A percentile compares a stretch with the other conserved stretches of the same genome.
Evolutionary conservation across 2,797 vertebrate genomes (phyloP).

Genomic region (Melanitta fusca): DNA sequence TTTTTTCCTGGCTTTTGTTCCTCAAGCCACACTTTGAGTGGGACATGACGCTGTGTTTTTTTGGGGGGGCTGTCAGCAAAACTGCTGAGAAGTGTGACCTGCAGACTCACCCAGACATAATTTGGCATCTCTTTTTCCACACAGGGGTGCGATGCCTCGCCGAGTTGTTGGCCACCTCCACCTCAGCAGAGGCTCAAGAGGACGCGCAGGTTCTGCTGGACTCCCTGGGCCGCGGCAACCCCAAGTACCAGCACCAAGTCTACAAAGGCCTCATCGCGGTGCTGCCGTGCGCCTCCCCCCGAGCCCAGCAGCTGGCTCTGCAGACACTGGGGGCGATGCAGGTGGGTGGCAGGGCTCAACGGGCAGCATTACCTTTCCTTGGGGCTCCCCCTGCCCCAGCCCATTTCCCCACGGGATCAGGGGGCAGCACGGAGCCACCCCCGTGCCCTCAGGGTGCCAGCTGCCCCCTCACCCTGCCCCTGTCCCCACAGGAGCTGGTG

Average conservation of each 20-base stretch:
- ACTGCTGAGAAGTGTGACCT: neutral
- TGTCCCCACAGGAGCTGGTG: slow-evolving; percentile 66
- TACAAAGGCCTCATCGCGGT: slow-evolving; percentile 84
- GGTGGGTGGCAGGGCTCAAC: slow-evolving; percentile 47
- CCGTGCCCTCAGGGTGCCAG: no score
- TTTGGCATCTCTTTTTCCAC: neutral
- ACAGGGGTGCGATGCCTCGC: slow-evolving; percentile 82
- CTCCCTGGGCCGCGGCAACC: slow-evolving; percentile 80
- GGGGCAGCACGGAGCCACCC: neutral
- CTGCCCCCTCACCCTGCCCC: neutral
- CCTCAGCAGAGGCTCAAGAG: slow-evolving; percentile 79
- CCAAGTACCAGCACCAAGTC: slow-evolving; percentile 85
- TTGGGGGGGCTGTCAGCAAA: neutral
- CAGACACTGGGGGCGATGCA: slow-evolving; percentile 79
- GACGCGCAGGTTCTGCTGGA: slow-evolving; percentile 80
- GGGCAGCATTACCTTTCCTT: rapidly evolving
- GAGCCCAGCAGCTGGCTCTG: slow-evolving; percentile 82
- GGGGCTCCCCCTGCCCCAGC: neutral
- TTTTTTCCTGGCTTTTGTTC: neutral
- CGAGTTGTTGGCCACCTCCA: slow-evolving; percentile 81
- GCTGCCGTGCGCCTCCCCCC: slow-evolving; percentile 77
- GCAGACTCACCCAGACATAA: neutral
- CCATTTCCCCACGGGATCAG: neutral
- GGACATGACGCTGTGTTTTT: neutral
- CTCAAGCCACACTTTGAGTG: neutral